These are phyloP conservation scores for Gari tellinella DNA, from an alignment of 2,888 invertebrate genomes.

Conservation along the genomic window DNA sequence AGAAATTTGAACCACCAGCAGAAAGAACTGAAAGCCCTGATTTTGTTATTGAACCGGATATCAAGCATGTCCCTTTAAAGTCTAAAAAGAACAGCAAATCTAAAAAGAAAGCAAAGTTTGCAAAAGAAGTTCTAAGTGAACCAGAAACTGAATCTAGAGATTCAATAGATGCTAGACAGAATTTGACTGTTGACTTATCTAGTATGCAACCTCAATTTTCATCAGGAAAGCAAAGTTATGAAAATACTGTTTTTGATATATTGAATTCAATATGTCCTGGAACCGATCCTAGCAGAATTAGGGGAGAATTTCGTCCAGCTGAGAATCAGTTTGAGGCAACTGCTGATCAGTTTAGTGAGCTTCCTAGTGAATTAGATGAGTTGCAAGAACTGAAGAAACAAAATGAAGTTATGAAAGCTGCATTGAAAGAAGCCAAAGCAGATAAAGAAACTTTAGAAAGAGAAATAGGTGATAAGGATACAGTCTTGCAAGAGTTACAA, in stretches of 20 bases:
- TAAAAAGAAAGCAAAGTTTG: too few species aligned
- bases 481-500: too few species aligned
- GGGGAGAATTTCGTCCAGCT: slow-evolving; percentile 18
- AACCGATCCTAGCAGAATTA: slow-evolving; percentile 43
- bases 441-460: too few species aligned
- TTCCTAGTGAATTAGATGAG: slow-evolving; percentile 5
- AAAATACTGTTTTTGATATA: slow-evolving; percentile 57
- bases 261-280: slow-evolving; percentile 59
- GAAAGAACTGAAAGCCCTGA: not conserved
- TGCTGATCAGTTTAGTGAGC: slow-evolving; percentile 28
- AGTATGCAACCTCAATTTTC: slow-evolving; percentile 5
- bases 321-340: slow-evolving; percentile 28
- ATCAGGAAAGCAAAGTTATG: slow-evolving; percentile 32
- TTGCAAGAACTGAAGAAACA: slow-evolving; percentile 14
- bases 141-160: not conserved
- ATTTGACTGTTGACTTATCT: slow-evolving; percentile 13
- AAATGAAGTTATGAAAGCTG: slow-evolving; percentile 17
- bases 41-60: too few species aligned
- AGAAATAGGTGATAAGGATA: too few species aligned
- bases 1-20: too few species aligned
- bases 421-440: too few species aligned
- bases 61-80: too few species aligned
- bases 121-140: too few species aligned
- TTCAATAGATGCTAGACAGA: not conserved
- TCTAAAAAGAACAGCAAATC: too few species aligned